A percentile compares a stretch with the other conserved stretches of the same genome.
These are phyloP conservation scores for Lycocorax pyrrhopterus DNA, from an alignment of 2,113 vertebrate genomes.

Conservation along the genomic window DNA sequence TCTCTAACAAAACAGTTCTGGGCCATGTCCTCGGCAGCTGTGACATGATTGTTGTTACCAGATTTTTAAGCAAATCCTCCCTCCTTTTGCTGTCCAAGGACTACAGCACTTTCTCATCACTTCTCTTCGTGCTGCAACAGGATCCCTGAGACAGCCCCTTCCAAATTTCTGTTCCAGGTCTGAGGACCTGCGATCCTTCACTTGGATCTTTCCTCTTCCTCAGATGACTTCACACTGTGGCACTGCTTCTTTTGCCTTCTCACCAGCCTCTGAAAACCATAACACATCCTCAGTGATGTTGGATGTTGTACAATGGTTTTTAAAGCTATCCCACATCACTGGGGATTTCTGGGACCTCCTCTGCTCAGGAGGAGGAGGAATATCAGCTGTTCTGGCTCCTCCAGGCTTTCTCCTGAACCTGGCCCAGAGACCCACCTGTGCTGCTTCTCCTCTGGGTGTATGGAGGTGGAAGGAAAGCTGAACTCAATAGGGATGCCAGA, in stretches of 20 bases:
- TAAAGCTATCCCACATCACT: not conserved
- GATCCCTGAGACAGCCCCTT: not conserved
- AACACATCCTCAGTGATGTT: not conserved
- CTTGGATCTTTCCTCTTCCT: not conserved
- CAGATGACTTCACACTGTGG: not conserved
- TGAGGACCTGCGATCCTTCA: not conserved
- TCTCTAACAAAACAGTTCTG: slow-evolving; percentile 1
- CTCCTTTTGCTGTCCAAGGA: not conserved
- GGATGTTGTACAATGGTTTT: not conserved
- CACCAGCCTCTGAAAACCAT: not conserved
- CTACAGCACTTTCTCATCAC: not conserved
- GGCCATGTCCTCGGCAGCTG: not conserved
- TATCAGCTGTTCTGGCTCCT: not conserved
- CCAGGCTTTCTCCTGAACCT: not conserved
- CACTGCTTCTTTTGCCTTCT: not conserved
- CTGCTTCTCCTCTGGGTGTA: not conserved
- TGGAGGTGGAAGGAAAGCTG: not conserved
- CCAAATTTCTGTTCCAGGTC: not conserved
- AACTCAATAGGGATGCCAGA: not conserved
- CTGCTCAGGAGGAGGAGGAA: not conserved
- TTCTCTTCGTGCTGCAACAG: not conserved
- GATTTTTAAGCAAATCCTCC: not conserved
- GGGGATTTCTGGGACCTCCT: not conserved
- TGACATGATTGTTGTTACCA: slow-evolving; percentile 12
- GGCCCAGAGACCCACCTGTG: not conserved